Conservation (phyloP, 37 sponge, comb jelly and placozoan genomes). For the Axinella damicornis region DNA sequence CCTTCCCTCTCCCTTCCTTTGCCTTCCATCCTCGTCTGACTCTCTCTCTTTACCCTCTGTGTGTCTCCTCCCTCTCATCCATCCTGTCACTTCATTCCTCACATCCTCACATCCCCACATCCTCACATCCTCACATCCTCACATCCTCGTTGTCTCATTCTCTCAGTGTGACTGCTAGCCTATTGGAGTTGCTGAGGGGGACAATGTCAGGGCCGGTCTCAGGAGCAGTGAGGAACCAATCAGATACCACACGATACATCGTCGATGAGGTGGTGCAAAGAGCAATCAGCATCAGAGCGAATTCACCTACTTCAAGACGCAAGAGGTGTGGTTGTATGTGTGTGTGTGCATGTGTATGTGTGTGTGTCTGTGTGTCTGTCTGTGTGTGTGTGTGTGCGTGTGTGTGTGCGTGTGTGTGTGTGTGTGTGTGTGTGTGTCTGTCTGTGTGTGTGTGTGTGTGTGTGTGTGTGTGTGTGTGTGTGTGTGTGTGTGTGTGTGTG, state of each 20-base stretch:
- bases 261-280: conserved; percentile 10
- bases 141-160: background rate
- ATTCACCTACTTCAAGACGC: background rate
- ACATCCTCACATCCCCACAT: conserved; percentile 4
- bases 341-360: background rate
- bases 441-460: conserved; percentile 27
- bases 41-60: no score
- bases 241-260: conserved; percentile 3
- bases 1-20: background rate
- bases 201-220: background rate
- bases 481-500: conserved; percentile 22
- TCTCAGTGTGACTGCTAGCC: conserved; percentile 7
- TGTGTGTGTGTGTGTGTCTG: conserved; percentile 14
- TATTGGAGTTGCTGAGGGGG: background rate
- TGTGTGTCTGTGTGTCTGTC: background rate
- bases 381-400: background rate
- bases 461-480: conserved; percentile 9
- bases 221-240: conserved; percentile 25
- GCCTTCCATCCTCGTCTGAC: no score
- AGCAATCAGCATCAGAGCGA: background rate
- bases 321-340: conserved; percentile 19
- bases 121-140: conserved; percentile 15
- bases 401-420: background rate
- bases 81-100: background rate
- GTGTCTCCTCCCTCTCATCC: background rate